phyloP scores from a whole-genome alignment of 2,113 vertebrate genomes.

The Burhinus oedicnemus region DNA sequence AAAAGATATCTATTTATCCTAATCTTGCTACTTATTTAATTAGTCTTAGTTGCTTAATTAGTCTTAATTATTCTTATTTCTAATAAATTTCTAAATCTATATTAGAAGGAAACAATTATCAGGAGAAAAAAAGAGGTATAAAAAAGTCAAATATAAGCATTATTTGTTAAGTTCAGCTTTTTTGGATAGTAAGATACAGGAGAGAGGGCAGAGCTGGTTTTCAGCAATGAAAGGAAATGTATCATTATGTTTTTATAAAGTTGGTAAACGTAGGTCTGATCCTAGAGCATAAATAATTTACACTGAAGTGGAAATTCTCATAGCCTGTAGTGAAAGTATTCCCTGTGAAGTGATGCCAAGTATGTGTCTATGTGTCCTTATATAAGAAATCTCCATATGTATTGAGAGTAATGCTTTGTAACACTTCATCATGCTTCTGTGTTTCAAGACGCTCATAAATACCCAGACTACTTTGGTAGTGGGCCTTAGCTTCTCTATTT shows the following conservation, averaged over 20 bases:
- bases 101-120: not conserved
- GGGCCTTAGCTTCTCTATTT: not conserved
- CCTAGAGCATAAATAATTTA: not conserved
- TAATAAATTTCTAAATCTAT: not conserved
- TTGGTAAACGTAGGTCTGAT: not conserved
- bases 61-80: not conserved
- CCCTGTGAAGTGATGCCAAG: not conserved
- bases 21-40: not conserved
- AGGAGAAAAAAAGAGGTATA: not conserved
- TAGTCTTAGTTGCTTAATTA: not conserved
- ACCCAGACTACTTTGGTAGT: not conserved
- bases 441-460: not conserved
- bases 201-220: not conserved
- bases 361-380: not conserved
- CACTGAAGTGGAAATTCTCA: not conserved
- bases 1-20: not conserved
- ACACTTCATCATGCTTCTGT: not conserved
- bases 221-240: not conserved
- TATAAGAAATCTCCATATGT: not conserved
- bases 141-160: not conserved
- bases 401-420: not conserved
- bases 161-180: not conserved
- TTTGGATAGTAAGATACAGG: not conserved
- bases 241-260: not conserved
- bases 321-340: not conserved